Evolutionary conservation across 1,140 invertebrate genomes (phyloP).

Genomic region (Drosophila sp.): DNA sequence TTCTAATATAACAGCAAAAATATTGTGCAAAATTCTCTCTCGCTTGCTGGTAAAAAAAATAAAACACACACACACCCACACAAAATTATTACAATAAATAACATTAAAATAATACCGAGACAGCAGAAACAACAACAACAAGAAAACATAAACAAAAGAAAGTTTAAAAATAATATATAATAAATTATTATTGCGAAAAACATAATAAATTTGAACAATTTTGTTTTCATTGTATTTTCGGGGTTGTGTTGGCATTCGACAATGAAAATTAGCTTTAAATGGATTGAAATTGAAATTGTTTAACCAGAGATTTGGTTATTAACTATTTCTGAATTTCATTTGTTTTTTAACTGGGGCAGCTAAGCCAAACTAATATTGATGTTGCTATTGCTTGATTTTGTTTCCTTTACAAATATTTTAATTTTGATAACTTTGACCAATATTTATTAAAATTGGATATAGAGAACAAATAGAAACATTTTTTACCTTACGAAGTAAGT

Average conservation of each 20-base stretch:
- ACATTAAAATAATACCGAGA: conserved; percentile 59
- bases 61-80: conserved; percentile 21
- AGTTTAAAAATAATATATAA: conserved; percentile 79
- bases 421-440: too few species aligned
- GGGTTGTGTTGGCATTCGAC: not conserved
- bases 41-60: conserved; percentile 42
- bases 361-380: too few species aligned
- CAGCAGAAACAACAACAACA: conserved; percentile 42
- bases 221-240: conserved; percentile 46
- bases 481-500: too few species aligned
- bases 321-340: too few species aligned
- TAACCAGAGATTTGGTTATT: not conserved
- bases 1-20: conserved; percentile 9
- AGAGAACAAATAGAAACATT: too few species aligned
- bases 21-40: conserved; percentile 61
- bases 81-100: conserved; percentile 72
- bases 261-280: conserved; percentile 3
- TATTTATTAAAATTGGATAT: too few species aligned
- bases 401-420: too few species aligned
- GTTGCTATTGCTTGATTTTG: too few species aligned
- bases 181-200: conserved; percentile 79
- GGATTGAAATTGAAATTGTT: conserved; percentile 13
- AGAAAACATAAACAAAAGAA: conserved; percentile 55
- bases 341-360: too few species aligned
- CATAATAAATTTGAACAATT: conserved; percentile 28